Evolutionary conservation across 2,888 invertebrate species (phyloP), one percentile per base, ranked within the genome.

Genomic region (Octonoba sinensis): DNA sequence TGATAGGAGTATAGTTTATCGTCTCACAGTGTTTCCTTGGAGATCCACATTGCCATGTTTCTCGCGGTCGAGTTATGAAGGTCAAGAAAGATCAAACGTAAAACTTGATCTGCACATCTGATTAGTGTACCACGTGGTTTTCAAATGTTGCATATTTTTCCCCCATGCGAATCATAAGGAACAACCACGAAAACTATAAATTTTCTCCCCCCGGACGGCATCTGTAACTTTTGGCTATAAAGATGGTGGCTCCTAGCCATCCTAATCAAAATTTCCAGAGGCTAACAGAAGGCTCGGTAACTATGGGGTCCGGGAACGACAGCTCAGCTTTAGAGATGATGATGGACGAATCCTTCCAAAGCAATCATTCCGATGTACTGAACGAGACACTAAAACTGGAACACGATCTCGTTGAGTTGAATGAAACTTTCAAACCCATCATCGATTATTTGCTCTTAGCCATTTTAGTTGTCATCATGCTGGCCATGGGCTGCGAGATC

Each of bases 401-500:
- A 15, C n/a, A 44, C 13, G 65, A 78, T n/a, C 16, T 44, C 44
- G 49, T 78, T 11, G 47, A 8, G 8, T 8, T 54, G n/a, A 78
- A 78, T 49, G 22, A 47, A 22, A 15, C 27, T 65, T 57, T 75
- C n/a, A 66, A 70, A 51, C 66, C 71, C 1, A 13, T 75, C 36
- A 65, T 71, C 22, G 76, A 82, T 27, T 51, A 36, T 20, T 54
- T 74, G 18, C 54, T 76, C 6, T 27, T 84, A 15, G 44, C 62
- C 49, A 54, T 84, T 15, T 73, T 86, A 1, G 69, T 86, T 12
- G 56, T 86, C 44, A 87, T 87, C 51, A 87, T 87, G 87, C 81
- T 86, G 13, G 85, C 86, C 15, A 87, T 87, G 86, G 87, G 87
- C 8, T 85, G 86, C 47, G 85, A 86, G 11, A 85, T 87, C 24